These are phyloP conservation scores for Leptinotarsa haldemani DNA, from an alignment of 2,888 invertebrate species.

Conservation along the genomic window DNA sequence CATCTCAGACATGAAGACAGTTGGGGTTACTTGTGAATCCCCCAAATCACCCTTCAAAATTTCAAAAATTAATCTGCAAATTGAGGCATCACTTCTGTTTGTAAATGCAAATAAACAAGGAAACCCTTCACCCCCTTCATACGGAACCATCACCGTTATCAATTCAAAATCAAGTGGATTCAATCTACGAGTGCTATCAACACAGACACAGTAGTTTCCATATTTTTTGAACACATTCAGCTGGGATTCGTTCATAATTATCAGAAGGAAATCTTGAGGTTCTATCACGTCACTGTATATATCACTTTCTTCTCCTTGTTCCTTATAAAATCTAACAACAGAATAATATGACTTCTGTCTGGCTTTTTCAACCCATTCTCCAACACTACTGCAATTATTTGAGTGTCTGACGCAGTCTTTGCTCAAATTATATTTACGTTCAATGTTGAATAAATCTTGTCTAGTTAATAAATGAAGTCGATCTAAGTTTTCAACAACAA, in stretches of 20 bases:
- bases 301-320: conserved; percentile 20
- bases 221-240: conserved; percentile 43
- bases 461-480: conserved; percentile 49
- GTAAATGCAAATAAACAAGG: conserved; percentile 31
- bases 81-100: conserved; percentile 27
- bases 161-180: conserved; percentile 44
- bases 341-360: conserved; percentile 9
- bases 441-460: conserved; percentile 53
- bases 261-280: conserved; percentile 50
- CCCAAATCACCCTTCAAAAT: conserved; percentile 11
- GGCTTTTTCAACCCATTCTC: conserved; percentile 9
- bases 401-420: conserved; percentile 28
- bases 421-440: conserved; percentile 42
- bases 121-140: conserved; percentile 28
- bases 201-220: conserved; percentile 44
- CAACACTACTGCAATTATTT: conserved; percentile 2
- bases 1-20: conserved; percentile 43
- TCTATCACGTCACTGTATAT: conserved; percentile 31
- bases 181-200: conserved; percentile 46
- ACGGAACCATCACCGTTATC: conserved; percentile 42
- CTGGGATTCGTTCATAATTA: conserved; percentile 48
- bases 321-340: conserved; percentile 30
- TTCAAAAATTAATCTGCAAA: conserved; percentile 25
- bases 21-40: conserved; percentile 25
- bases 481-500: conserved; percentile 37